These are phyloP conservation scores for Poecile atricapillus DNA, from an alignment of 2,113 vertebrate genomes.

Conservation along the genomic window DNA sequence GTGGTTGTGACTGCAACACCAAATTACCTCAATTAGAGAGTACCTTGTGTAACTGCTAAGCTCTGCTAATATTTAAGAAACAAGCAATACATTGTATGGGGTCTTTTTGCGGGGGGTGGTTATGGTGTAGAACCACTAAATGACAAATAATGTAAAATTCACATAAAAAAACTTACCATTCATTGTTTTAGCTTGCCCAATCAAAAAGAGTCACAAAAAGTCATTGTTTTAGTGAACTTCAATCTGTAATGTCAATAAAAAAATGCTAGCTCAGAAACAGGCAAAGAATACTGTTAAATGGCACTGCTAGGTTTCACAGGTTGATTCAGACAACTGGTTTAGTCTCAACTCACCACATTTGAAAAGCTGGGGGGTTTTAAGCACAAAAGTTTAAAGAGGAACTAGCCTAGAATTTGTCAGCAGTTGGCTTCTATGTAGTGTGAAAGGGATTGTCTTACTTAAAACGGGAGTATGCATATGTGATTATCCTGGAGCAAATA, in stretches of 20 bases:
- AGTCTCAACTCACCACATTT: not conserved
- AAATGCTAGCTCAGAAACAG: not conserved
- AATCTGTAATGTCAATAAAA: not conserved
- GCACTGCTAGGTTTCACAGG: not conserved
- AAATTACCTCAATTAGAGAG: not conserved
- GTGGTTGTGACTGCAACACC: not conserved
- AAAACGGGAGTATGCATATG: not conserved
- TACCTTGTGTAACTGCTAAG: not conserved
- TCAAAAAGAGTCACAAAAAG: not conserved
- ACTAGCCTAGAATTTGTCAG: not conserved
- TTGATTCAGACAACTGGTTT: not conserved
- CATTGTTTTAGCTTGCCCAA: not conserved
- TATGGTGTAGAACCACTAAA: not conserved
- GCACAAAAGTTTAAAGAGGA: not conserved
- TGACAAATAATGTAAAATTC: not conserved
- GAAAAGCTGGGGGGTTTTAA: not conserved
- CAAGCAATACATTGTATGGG: not conserved
- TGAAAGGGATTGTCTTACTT: not conserved
- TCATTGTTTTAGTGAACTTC: not conserved
- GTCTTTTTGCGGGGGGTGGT: not conserved
- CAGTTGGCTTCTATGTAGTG: not conserved
- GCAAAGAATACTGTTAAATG: not conserved
- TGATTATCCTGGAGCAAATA: not conserved
- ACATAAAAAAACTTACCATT: not conserved
- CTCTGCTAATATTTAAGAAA: not conserved